Percentiles rank a stretch among this genome's conserved stretches.
Conservation (phyloP, 37 sponge, comb jelly and placozoan genomes). For the Oscarella lobularis region DNA sequence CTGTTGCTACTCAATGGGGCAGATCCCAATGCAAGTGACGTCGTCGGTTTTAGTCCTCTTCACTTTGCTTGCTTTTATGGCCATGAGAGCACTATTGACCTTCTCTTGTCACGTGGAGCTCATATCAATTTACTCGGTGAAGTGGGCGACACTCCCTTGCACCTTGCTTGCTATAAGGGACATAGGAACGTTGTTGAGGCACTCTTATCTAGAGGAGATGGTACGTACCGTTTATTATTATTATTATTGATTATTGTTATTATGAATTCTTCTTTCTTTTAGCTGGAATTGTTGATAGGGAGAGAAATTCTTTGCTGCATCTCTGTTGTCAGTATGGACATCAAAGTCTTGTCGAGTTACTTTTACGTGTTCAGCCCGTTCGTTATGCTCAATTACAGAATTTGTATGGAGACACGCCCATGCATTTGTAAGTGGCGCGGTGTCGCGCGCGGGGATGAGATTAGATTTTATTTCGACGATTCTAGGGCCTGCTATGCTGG, state of each 20-base stretch:
- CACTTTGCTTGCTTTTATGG: neutral
- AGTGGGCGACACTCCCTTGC: neutral
- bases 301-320: neutral
- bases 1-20: neutral
- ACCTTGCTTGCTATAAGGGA: neutral
- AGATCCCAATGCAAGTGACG: neutral
- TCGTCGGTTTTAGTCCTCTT: neutral
- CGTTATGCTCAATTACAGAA: neutral
- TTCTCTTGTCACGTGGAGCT: neutral
- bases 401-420: neutral
- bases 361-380: neutral
- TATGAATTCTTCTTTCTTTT: neutral
- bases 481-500: constrained; percentile 5
- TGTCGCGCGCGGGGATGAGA: no score
- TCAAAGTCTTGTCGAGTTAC: neutral
- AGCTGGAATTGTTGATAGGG: neutral
- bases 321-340: neutral
- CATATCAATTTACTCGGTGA: neutral
- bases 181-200: neutral
- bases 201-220: neutral
- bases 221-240: neutral
- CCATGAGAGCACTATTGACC: neutral
- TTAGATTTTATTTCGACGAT: no score
- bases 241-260: neutral
- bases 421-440: neutral